phyloP scores from a whole-genome alignment of 37 sponge, comb jelly and placozoan species.

The Theonella swinhoei region DNA sequence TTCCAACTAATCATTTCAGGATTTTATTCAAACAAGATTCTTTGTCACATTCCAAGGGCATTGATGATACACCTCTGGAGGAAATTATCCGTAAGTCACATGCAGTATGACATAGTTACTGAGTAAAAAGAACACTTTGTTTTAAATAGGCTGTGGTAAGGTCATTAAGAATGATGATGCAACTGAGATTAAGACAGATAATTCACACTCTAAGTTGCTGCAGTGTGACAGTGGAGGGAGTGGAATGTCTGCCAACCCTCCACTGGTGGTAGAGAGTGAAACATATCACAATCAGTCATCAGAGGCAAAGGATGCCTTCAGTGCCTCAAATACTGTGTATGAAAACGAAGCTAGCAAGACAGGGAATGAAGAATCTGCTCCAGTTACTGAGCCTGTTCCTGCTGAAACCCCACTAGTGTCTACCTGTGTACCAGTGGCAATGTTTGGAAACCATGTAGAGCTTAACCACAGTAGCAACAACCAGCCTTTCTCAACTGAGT shows the following conservation, averaged over 20 bases:
- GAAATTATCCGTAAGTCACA: neutral
- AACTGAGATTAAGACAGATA: neutral
- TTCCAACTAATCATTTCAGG: neutral
- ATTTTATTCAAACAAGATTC: neutral
- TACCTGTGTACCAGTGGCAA: conserved; percentile 8
- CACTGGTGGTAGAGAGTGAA: too few relatives aligned
- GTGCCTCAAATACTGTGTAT: too few relatives aligned
- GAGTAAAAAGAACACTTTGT: too few relatives aligned
- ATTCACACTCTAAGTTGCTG: neutral
- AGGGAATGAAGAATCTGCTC: neutral
- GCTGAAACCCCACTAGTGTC: neutral
- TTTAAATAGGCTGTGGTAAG: too few relatives aligned
- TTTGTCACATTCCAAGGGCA: neutral
- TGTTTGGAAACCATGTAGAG: conserved; percentile 34
- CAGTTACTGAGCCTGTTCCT: neutral
- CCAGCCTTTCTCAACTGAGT: conserved; percentile 19
- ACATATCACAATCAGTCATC: too few relatives aligned
- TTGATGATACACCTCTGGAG: neutral
- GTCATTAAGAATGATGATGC: neutral
- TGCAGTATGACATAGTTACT: neutral
- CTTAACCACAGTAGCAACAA: conserved; percentile 11
- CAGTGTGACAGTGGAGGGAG: neutral
- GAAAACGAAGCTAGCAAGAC: neutral
- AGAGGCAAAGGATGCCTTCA: too few relatives aligned
- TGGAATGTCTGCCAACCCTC: too few relatives aligned